Evolutionary conservation across 2,888 invertebrate genomes (phyloP), one percentile per base, ranked within the genome.

Genomic region (Microplitis manilae): DNA sequence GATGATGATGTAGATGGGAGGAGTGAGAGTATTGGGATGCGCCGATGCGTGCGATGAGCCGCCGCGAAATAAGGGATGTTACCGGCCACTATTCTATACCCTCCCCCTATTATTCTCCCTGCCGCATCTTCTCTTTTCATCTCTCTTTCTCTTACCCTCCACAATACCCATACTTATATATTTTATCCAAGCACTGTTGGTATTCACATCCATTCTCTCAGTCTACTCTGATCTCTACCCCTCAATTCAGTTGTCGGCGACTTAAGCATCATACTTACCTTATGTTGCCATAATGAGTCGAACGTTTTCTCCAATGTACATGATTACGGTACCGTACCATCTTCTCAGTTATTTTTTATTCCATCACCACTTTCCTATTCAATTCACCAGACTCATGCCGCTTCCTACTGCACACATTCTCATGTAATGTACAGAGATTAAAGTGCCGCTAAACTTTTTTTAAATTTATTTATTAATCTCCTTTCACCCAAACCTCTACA

Each of bases 21-120:
- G 73, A 74, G 88, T 88, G 86, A 71, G 77, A 79, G 78, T 82
- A 89, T 90, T 90, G 86, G 88, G 82, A 87, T 87, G 85, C 89
- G 87, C 78, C 87, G 88, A 89, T 84, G 88, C 89, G 87, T 89
- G 87, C 88, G 89, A 89, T 83, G 86, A 88, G 87, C 86, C 82
- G 87, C 87, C 88, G 84, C 87, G 86, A 86, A 87, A 86, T 88
- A 87, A 86, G 88, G 88, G 88, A 88, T 86, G 86, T 84, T 86
- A 85, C 85, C 83, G 73, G 74, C 73, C 75, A 79, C 79, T 74
- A 76, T 77, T 79, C 73, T 38, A 17, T 20, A 65, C 17, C 67
- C 67, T 78, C 59, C 60, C 74, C 67, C 75, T 64, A 50, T 50
- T 38, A 17, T 20, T 50, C 74, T 62, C 75, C 59, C 41, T 72